Evolutionary conservation across 2,888 invertebrate genomes (phyloP).

Genomic region (Congeria kusceri): DNA sequence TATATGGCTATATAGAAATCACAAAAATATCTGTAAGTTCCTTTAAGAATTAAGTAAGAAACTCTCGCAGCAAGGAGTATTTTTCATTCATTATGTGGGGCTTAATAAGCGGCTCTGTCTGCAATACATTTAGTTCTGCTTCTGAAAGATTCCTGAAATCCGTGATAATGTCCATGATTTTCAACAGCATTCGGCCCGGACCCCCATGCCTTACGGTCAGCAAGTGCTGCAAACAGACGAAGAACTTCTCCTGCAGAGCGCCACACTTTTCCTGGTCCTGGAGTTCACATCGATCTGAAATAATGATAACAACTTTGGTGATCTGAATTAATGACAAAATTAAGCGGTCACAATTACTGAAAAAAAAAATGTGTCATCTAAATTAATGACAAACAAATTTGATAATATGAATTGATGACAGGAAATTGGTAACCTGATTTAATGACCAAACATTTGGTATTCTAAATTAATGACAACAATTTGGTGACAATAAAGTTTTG

Average conservation of each 20-base stretch:
- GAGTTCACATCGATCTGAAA: slow-evolving; percentile 69
- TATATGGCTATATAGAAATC: too few relatives aligned
- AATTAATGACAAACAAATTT: too few relatives aligned
- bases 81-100: slow-evolving; percentile 19
- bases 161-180: slow-evolving; percentile 59
- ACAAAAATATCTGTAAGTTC: too few relatives aligned
- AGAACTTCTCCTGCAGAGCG: slow-evolving; percentile 64
- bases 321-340: too few relatives aligned
- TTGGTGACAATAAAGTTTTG: too few relatives aligned
- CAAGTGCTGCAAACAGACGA: slow-evolving; percentile 62
- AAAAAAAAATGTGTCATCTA: too few relatives aligned
- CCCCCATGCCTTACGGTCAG: slow-evolving; percentile 43
- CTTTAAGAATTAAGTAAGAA: slow-evolving; percentile 6
- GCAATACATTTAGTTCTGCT: background rate
- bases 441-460: too few relatives aligned
- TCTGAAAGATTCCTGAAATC: slow-evolving; percentile 60
- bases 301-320: too few relatives aligned
- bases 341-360: too few relatives aligned
- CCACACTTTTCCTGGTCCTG: slow-evolving; percentile 62
- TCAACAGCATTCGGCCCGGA: slow-evolving; percentile 27
- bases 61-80: slow-evolving; percentile 21
- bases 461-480: too few relatives aligned
- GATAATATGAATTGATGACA: too few relatives aligned
- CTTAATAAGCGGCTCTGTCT: slow-evolving; percentile 31
- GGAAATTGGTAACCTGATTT: too few relatives aligned